Base-by-base conservation (phyloP, 2,797 vertebrate genomes). In the Arremon brunneinucha region DNA sequence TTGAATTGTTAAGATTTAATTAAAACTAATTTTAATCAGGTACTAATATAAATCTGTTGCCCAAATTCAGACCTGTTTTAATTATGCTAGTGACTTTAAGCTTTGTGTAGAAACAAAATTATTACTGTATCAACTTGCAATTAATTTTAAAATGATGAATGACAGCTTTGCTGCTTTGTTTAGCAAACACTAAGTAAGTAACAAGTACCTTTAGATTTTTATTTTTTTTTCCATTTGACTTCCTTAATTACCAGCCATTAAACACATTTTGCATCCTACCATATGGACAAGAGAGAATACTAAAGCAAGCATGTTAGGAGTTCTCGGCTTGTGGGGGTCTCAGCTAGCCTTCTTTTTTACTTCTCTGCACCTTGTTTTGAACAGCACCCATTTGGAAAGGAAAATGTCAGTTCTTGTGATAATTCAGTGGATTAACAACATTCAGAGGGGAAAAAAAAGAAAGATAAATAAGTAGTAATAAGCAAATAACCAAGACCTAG, bases 141-240 rank as follows among this genome's bases (percentile, higher is more conserved):
- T 91, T 91, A 78, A 88, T 91, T 77, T 86, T 63, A 62, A 68
- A 69, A 83, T 26, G 6, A 81, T 62, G 82, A 92, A 81, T 68
- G 83, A 83, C 76, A 90, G 91, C 57, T 90, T 57, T 76, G 43
- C 57, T 50, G 80, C 93, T 96, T 91, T 95, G 75, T 93, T 93
- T 94, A 87, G 72, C 72, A 94, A 92, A 95, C 57, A 91, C 64
- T 49, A 92, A 84, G 39, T n/a, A 87, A 89, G 77, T 68, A 93
- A 69, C 52, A 71, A 83, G 43, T 90, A 91, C 65, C 85, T 91
- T 83, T 57, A 81, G 65, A 75, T 87, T 78, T 81, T 71, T 64
- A 75, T 87, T 78, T 81, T 68, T 64, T 67, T 52, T 47, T 70
- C 39, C 17, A 67, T 79, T 82, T 80, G 39, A 87, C 64, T 89